phyloP scores from a whole-genome alignment of 2,888 invertebrate species.

The Lochmaea capreae region DNA sequence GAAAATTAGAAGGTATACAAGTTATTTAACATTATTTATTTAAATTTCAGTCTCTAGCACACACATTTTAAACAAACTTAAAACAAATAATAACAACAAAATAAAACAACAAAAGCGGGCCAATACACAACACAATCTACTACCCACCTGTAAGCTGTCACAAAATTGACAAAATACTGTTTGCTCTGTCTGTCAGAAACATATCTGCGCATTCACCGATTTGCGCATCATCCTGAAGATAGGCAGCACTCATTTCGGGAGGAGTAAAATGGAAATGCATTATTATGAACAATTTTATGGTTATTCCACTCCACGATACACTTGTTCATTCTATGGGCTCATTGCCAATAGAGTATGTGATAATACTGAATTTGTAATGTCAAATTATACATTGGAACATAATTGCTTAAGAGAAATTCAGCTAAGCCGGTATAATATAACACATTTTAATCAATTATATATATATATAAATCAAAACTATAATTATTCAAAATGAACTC shows the following conservation, averaged over 20 bases:
- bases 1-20: background rate
- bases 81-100: slow-evolving; percentile 18
- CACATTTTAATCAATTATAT: too few relatives aligned
- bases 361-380: too few relatives aligned
- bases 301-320: too few relatives aligned
- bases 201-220: background rate
- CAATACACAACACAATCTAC: slow-evolving; percentile 21
- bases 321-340: too few relatives aligned
- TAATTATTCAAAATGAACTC: too few relatives aligned
- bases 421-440: too few relatives aligned
- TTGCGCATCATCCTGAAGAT: background rate
- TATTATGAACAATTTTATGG: too few relatives aligned
- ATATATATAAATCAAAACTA: too few relatives aligned
- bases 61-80: slow-evolving; percentile 18
- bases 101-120: slow-evolving; percentile 25
- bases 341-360: too few relatives aligned
- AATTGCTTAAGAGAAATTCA: too few relatives aligned
- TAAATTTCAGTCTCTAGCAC: slow-evolving; percentile 1
- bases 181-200: background rate
- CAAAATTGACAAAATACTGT: background rate
- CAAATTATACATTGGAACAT: too few relatives aligned
- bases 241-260: background rate
- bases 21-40: slow-evolving; percentile 19
- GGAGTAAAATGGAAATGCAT: too few relatives aligned
- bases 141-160: slow-evolving; percentile 28